Percentiles rank a stretch among this genome's conserved stretches.
phyloP scores from a whole-genome alignment of 92 coral and sea anemone genomes.

The Zoanthus gigantus region DNA sequence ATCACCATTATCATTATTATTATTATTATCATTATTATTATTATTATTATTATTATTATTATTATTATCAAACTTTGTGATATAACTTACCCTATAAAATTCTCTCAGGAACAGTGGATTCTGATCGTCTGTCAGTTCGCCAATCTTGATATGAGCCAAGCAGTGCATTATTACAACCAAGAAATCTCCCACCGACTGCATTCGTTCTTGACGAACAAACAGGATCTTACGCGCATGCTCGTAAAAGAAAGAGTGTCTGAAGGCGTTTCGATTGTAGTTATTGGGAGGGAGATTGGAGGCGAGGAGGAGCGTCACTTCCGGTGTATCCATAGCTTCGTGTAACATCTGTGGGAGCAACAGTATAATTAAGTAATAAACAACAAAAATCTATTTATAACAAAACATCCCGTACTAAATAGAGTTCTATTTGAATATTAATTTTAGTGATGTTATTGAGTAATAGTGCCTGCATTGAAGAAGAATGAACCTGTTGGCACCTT shows the following conservation, averaged over 20 bases:
- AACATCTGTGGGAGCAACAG: constrained; percentile 71
- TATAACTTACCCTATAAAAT: constrained; percentile 86
- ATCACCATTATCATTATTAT: too few species aligned
- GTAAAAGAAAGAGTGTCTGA: constrained; percentile 96
- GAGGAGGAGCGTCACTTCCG: constrained; percentile 95
- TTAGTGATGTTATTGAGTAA: not conserved
- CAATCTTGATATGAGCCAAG: constrained; percentile 90
- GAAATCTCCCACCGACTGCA: constrained; percentile 98
- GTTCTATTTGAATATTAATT: too few species aligned
- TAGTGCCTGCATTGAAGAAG: too few species aligned
- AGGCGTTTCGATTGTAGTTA: constrained; percentile 92
- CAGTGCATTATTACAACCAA: constrained; percentile 96
- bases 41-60: too few species aligned
- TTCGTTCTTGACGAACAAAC: constrained; percentile 95
- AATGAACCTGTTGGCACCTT: too few species aligned
- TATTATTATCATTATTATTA: too few species aligned
- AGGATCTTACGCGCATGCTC: constrained; percentile 97
- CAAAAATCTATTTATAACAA: not conserved
- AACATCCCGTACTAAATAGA: too few species aligned
- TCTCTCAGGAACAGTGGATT: constrained; percentile 95
- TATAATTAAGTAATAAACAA: not conserved
- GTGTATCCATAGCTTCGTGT: constrained; percentile 88
- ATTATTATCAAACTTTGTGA: too few species aligned
- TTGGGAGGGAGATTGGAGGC: constrained; percentile 97
- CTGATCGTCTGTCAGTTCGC: constrained; percentile 85